A percentile compares a stretch with the other conserved stretches of the same genome.
phyloP scores from a whole-genome alignment of 2,888 invertebrate genomes.

The Drosophila tanythrix region DNA sequence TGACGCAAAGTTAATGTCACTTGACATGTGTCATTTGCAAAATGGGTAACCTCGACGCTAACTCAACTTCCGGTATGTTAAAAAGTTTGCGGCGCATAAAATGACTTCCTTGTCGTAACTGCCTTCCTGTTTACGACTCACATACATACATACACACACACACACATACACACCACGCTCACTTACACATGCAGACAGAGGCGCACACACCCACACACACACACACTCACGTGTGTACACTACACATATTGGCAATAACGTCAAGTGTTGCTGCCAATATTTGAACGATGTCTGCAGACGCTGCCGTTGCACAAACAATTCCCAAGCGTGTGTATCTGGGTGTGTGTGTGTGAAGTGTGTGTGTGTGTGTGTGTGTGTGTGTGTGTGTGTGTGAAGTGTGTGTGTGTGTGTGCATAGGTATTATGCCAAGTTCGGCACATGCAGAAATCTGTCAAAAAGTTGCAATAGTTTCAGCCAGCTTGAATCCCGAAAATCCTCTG shows the following conservation, averaged over 20 bases:
- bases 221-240: conserved; percentile 28
- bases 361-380: conserved; percentile 5
- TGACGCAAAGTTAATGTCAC: conserved; percentile 82
- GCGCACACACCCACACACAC: conserved; percentile 6
- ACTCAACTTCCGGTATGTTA: conserved; percentile 81
- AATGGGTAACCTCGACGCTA: conserved; percentile 78
- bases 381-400: conserved; percentile 7
- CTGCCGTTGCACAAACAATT: conserved; percentile 45
- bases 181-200: not conserved
- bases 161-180: not conserved
- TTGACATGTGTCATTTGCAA: conserved; percentile 84
- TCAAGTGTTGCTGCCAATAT: conserved; percentile 78
- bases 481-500: conserved; percentile 31
- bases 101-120: conserved; percentile 78
- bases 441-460: conserved; percentile 66
- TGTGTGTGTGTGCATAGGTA: conserved; percentile 17
- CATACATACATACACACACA: conserved; percentile 20
- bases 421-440: conserved; percentile 43
- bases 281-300: conserved; percentile 64
- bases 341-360: conserved; percentile 10
- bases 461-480: conserved; percentile 44
- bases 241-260: conserved; percentile 77
- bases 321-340: not conserved
- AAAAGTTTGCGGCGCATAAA: conserved; percentile 81
- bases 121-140: conserved; percentile 76